Conservation (phyloP, 2,797 vertebrate genomes). For the Hypotaenidia philippensis region DNA sequence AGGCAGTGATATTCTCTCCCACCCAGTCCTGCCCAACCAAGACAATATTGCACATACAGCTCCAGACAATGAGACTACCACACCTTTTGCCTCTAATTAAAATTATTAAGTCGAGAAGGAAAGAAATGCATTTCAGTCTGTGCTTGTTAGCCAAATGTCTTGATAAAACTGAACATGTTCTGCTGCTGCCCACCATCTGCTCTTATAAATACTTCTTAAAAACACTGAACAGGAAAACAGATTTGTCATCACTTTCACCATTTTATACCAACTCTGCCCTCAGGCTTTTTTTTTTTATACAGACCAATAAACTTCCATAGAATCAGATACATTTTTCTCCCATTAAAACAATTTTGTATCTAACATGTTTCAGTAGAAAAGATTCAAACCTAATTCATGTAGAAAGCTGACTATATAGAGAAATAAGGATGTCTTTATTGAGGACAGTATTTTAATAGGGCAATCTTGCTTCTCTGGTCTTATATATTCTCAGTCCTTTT, state of each 20-base stretch:
- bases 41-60: conserved; percentile 15
- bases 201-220: conserved; percentile 45
- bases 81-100: conserved; percentile 62
- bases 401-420: not conserved
- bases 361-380: not conserved
- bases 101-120: conserved; percentile 55
- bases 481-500: not conserved
- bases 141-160: conserved; percentile 62
- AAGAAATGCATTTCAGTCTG: conserved; percentile 43
- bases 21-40: conserved; percentile 52
- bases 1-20: conserved; percentile 34
- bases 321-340: not conserved
- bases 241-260: conserved; percentile 38
- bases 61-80: conserved; percentile 39
- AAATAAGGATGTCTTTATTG: not conserved
- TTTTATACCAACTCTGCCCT: not conserved
- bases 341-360: not conserved
- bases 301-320: not conserved
- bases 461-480: not conserved
- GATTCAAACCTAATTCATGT: not conserved
- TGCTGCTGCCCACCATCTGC: conserved; percentile 64
- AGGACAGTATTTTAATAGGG: not conserved
- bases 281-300: not conserved
- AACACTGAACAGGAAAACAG: conserved; percentile 39
- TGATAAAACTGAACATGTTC: conserved; percentile 63